Percentiles rank a stretch among this genome's conserved stretches.
Conservation (phyloP, 2,113 vertebrate species). For the Paraplagusia blochii region DNA sequence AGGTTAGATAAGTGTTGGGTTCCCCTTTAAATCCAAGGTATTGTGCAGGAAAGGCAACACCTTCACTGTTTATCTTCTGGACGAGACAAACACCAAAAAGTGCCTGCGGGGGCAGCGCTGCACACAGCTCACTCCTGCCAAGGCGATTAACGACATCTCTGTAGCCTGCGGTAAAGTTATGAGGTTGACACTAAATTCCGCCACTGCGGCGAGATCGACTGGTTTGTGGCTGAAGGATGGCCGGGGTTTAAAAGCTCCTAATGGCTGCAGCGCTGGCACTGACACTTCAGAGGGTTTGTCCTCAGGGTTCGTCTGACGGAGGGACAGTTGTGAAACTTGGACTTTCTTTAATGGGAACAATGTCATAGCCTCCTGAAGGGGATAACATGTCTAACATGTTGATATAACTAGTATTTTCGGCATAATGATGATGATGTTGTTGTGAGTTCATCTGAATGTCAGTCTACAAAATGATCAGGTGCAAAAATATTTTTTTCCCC, state of each 20-base stretch:
- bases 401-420: no score
- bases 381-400: no score
- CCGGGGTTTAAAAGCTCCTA: background rate
- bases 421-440: no score
- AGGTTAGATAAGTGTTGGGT: constrained; percentile 35
- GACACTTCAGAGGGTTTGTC: constrained; percentile 9
- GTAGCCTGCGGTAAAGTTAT: constrained; percentile 32
- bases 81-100: constrained; percentile 54
- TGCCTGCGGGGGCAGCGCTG: constrained; percentile 52
- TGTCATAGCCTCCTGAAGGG: no score
- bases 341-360: background rate
- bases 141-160: constrained; percentile 39
- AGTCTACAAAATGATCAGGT: no score
- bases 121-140: constrained; percentile 21
- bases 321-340: background rate
- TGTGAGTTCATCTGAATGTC: no score
- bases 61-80: constrained; percentile 54
- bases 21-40: constrained; percentile 59
- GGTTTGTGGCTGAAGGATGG: constrained; percentile 30
- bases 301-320: background rate
- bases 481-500: no score
- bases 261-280: background rate
- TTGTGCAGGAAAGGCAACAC: constrained; percentile 56
- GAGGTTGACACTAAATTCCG: constrained; percentile 28
- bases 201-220: constrained; percentile 28